Base-by-base conservation (phyloP, 1,140 invertebrate genomes). In the Thereuonema tuberculata region DNA sequence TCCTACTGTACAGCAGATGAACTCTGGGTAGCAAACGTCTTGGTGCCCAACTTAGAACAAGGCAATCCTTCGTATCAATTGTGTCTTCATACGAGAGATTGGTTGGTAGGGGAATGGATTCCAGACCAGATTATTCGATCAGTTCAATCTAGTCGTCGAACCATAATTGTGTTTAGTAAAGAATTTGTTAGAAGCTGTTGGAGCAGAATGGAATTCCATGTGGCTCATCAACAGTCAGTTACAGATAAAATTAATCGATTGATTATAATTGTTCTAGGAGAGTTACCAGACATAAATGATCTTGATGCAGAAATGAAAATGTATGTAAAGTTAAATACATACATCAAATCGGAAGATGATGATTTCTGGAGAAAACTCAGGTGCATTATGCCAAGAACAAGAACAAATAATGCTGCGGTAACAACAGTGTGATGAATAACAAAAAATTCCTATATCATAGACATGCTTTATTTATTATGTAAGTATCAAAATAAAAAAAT, bases 161-260 rank as follows among this genome's bases (percentile, higher is more conserved):
- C 91, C 17, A 87, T 96, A 49, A 80, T 96, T 64, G 84, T 96
- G 28, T 71, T 97, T 26, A 91, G 89, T 1, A 89, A 89, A 71
- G 91, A 92, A 76, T 96, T 94, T 75, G 80, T 96, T 21, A 84
- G 89, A 72, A 90, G 89, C 73, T 89, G 94, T 75, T 96, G 92
- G 92, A 85, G 87, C 65, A 81, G 89, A 57, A 92, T 91, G 69
- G 92, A 95, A 74, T 92, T 94, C 71, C 91, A 92, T 74, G 84
- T 84, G 53, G 90, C 92, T 1, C 78, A 94, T n/a, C 86, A 89
- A 69, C 88, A 93, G 73, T 86, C 89, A 58, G 81, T 94, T 54
- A 89, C 89, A 74, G 84, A 86, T 69, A 80, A 62, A 5, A 64
- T 70, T 23, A 82, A 86, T 69, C 82, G 84, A 69, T 80, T 93